Evolutionary conservation across 2,888 invertebrate species (phyloP).

Genomic region (Luffia ferchaultella): DNA sequence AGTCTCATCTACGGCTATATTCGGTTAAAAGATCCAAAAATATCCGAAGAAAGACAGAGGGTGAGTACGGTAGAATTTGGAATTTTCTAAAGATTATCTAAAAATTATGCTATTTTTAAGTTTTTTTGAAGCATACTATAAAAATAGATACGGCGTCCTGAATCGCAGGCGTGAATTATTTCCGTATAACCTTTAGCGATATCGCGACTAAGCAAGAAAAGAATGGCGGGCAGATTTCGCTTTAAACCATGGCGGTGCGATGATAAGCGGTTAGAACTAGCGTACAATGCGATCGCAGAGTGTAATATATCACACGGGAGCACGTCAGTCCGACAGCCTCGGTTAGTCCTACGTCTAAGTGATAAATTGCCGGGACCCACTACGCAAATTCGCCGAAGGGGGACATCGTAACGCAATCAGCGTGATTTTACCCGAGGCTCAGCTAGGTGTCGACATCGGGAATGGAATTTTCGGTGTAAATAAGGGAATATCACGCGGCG

Average conservation of each 20-base stretch:
- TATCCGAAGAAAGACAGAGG: slow-evolving; percentile 42
- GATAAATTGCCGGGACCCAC: slow-evolving; percentile 58
- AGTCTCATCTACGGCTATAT: slow-evolving; percentile 60
- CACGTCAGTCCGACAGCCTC: background rate
- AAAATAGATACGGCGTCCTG: no score
- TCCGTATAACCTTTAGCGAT: background rate
- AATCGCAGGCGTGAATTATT: background rate
- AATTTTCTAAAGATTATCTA: no score
- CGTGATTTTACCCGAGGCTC: slow-evolving; percentile 48
- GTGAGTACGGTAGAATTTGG: slow-evolving; percentile 36
- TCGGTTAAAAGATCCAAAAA: slow-evolving; percentile 48
- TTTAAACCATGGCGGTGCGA: background rate
- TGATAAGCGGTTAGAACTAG: background rate
- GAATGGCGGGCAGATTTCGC: background rate
- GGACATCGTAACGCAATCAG: slow-evolving; percentile 52
- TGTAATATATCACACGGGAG: background rate
- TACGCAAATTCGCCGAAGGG: slow-evolving; percentile 57
- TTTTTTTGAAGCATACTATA: no score
- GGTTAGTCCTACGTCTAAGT: slow-evolving; percentile 54
- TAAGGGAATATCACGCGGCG: background rate
- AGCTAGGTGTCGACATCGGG: slow-evolving; percentile 39
- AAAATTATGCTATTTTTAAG: no score
- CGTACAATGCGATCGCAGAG: background rate
- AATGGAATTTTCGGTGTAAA: slow-evolving; percentile 23
- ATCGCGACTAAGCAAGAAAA: background rate